phyloP scores from a whole-genome alignment of 2,888 invertebrate genomes.

The Clivina fossor region DNA sequence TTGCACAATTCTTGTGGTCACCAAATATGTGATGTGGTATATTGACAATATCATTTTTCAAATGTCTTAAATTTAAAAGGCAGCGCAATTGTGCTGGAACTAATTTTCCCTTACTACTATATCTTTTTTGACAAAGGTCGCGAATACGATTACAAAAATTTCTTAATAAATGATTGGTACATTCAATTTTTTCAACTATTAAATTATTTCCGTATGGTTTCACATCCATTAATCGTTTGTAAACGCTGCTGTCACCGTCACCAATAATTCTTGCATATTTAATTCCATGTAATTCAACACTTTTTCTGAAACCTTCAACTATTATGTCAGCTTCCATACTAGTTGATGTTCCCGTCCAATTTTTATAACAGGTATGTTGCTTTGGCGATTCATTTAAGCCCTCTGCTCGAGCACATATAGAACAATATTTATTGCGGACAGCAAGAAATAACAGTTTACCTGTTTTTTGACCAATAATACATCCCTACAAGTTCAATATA shows the following conservation, averaged over 20 bases:
- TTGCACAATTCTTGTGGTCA: neutral
- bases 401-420: conserved; percentile 2
- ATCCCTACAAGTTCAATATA: too few relatives aligned
- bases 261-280: conserved; percentile 4
- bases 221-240: neutral
- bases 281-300: conserved; percentile 1
- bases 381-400: neutral
- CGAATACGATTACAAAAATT: neutral
- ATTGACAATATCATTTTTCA: neutral
- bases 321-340: conserved; percentile 17
- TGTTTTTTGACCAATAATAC: too few relatives aligned
- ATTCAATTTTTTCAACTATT: neutral
- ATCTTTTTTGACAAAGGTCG: conserved; percentile 2
- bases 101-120: conserved; percentile 2
- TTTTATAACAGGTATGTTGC: conserved; percentile 14
- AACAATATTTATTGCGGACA: conserved; percentile 18
- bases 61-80: neutral
- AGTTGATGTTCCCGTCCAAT: conserved; percentile 1
- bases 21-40: neutral
- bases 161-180: neutral
- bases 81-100: neutral
- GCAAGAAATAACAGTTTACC: too few relatives aligned
- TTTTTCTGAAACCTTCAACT: conserved; percentile 10
- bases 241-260: conserved; percentile 10
- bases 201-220: conserved; percentile 2